Conservation (phyloP, 2,113 vertebrate species). For the Junco hyemalis region DNA sequence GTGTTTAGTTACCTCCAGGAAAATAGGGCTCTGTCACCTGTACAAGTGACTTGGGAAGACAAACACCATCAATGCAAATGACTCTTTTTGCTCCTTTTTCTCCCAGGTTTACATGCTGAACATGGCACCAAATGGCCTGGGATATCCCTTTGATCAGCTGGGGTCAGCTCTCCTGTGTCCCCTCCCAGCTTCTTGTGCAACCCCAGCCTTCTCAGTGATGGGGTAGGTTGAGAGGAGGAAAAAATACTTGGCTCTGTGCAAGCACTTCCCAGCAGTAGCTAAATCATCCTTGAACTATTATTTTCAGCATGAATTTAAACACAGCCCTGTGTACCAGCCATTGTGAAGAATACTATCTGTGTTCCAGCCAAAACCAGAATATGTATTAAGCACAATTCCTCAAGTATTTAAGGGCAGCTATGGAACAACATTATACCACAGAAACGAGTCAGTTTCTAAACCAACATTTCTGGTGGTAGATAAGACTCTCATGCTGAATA, state of each 20-base stretch:
- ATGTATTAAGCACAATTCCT: background rate
- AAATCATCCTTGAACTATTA: background rate
- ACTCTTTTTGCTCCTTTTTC: rapidly evolving
- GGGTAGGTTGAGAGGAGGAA: rapidly evolving
- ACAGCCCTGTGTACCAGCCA: background rate
- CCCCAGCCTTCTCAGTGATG: background rate
- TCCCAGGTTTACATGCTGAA: background rate
- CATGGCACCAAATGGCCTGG: no score
- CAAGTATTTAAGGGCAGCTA: background rate
- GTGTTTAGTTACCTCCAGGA: background rate
- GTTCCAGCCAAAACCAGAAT: background rate
- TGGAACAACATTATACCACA: background rate
- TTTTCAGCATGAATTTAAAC: background rate
- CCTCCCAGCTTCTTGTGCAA: background rate
- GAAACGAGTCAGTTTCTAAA: background rate
- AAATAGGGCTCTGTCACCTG: background rate
- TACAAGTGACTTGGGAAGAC: background rate
- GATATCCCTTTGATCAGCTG: background rate
- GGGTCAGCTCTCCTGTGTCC: background rate
- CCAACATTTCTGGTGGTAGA: background rate
- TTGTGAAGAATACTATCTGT: background rate
- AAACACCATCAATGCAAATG: rapidly evolving
- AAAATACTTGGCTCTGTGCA: background rate
- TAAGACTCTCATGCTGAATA: background rate
- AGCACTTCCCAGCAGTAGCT: background rate